Base-by-base conservation (phyloP, 2,113 vertebrate species). In the Neopipo cinnamomea region DNA sequence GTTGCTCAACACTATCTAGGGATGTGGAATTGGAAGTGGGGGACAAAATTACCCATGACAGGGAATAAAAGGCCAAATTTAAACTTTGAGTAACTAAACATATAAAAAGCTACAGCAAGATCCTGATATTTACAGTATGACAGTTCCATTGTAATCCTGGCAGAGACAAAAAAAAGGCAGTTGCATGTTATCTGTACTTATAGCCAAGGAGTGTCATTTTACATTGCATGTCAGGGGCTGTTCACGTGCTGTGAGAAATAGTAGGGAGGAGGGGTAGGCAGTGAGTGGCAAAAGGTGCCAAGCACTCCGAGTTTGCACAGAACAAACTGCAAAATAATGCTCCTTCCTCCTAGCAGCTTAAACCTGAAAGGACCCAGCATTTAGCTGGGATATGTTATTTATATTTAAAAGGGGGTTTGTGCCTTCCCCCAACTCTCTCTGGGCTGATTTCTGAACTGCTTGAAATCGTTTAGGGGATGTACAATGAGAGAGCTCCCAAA, bases 361-460 rank as follows among this genome's bases (percentile, higher is more conserved):
- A 92, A 58, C 11, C 12, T 42, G 20, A 80, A n/a, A 83, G 16
- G 16, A 78, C 10, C 28, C 12, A 47, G 17, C 12, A 28, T 70
- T 74, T 84, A 72, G 12, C 25, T 14, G 37, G 14, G 25, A 37
- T 65, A 2, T 4, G 41, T 61, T 75, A 41, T 49, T 91, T 75
- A 14, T 70, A 77, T 58, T 58, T 84, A 53, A 63, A 53, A 62
- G 20, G 30, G 6, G 13, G 68, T 49, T 37, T 14, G 5, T 73
- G 12, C 14, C 15, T 66, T 73, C 1, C 5, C 2, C 1, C 11
- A 4, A 0, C 39, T 39, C 39, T 28, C 46, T 83, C 16, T 8
- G 8, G 33, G 41, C 39, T 59, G 68, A 31, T 24, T 61, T 6
- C 28, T 66, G 67, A 61, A 67, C 7, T 65, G 28, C 49, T 46